These are phyloP conservation scores for Xenops minutus DNA, from an alignment of 2,797 vertebrate species.

Conservation along the genomic window DNA sequence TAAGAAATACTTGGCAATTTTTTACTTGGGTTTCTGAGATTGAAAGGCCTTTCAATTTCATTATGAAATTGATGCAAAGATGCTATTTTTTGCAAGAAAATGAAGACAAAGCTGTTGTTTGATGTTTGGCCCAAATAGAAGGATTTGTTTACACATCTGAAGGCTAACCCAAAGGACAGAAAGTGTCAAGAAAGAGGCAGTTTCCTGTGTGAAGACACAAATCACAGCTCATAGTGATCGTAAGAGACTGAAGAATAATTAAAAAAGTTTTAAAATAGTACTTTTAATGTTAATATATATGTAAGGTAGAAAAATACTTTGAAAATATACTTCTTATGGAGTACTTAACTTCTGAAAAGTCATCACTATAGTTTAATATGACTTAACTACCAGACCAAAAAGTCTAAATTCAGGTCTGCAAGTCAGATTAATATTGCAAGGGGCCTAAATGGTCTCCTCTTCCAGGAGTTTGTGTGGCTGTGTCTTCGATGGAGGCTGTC, in stretches of 20 bases:
- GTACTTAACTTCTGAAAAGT: neutral
- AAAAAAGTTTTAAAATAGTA: neutral
- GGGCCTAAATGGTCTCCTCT: neutral
- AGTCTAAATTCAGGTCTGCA: fast-evolving
- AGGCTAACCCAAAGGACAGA: neutral
- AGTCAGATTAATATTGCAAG: neutral
- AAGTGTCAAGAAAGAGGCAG: neutral
- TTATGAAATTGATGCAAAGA: neutral
- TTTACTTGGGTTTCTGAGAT: neutral
- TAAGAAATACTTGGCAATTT: neutral
- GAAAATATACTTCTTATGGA: neutral
- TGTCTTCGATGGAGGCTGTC: fast-evolving
- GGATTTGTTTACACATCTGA: neutral
- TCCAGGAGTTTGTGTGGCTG: neutral
- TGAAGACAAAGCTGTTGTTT: neutral
- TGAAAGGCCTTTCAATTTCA: neutral
- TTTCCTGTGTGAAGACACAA: neutral
- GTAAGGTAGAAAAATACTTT: neutral
- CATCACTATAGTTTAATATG: neutral
- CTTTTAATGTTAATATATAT: neutral
- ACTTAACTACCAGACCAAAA: neutral
- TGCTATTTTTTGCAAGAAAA: neutral
- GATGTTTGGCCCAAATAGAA: neutral
- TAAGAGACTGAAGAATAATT: neutral
- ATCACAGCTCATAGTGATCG: neutral